These are phyloP conservation scores for Pampus argenteus DNA, from an alignment of 2,797 vertebrate genomes.

Conservation along the genomic window DNA sequence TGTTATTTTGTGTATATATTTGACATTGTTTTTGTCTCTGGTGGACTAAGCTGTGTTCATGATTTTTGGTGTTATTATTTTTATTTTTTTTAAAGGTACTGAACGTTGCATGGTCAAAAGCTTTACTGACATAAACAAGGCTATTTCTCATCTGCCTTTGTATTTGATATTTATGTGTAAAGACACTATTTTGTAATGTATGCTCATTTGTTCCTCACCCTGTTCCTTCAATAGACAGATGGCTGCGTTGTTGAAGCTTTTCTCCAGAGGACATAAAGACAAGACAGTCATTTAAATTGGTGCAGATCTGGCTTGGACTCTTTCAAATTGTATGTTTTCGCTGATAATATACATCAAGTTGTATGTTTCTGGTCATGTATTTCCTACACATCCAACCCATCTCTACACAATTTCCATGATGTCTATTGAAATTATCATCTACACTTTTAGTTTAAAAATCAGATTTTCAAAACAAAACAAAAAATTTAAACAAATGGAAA, in stretches of 20 bases:
- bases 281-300: neutral
- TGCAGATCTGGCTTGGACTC: neutral
- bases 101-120: slow-evolving; percentile 85
- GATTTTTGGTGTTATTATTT: slow-evolving; percentile 45
- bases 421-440: neutral
- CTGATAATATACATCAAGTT: neutral
- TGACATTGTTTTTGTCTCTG: slow-evolving; percentile 67
- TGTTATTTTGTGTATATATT: slow-evolving; percentile 80
- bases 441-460: neutral
- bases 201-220: slow-evolving; percentile 59
- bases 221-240: slow-evolving; percentile 39
- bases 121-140: slow-evolving; percentile 81
- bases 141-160: slow-evolving; percentile 68
- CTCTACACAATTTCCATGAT: neutral
- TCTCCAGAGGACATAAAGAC: slow-evolving; percentile 61
- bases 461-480: no score
- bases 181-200: slow-evolving; percentile 76
- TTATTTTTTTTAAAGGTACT: slow-evolving; percentile 73
- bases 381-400: neutral
- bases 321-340: neutral
- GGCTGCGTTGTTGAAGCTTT: slow-evolving; percentile 39
- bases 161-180: slow-evolving; percentile 84
- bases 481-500: no score
- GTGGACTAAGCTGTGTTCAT: slow-evolving; percentile 75
- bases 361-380: neutral